phyloP scores from a whole-genome alignment of 2,113 vertebrate species.

The Eptesicus fuscus region DNA sequence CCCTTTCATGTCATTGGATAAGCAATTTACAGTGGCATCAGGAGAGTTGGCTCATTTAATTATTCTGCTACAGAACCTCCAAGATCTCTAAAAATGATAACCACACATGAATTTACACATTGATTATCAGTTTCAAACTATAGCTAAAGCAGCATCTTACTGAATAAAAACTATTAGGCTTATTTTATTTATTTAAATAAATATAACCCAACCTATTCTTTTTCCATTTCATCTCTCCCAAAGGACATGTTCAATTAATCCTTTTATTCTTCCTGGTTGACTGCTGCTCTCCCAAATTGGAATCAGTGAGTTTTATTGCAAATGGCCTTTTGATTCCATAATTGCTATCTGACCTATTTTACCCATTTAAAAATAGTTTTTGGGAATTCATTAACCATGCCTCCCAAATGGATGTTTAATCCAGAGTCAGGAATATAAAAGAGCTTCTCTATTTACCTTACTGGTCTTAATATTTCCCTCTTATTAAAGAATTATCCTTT shows the following conservation, averaged over 20 bases:
- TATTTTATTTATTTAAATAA: conserved; percentile 57
- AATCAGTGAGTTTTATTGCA: conserved; percentile 56
- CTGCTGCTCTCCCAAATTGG: conserved; percentile 70
- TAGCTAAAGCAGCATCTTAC: conserved; percentile 50
- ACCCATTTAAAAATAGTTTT: conserved; percentile 60
- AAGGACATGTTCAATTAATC: conserved; percentile 71
- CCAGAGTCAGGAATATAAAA: conserved; percentile 67
- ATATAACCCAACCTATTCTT: conserved; percentile 55
- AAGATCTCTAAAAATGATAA: conserved; percentile 50
- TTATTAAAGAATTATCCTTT: conserved; percentile 53
- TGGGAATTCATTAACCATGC: conserved; percentile 59
- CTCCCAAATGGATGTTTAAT: conserved; percentile 57
- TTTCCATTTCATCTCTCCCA: conserved; percentile 49
- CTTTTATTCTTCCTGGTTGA: conserved; percentile 70
- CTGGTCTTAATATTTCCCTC: conserved; percentile 51
- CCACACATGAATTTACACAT: conserved; percentile 31
- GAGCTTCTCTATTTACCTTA: conserved; percentile 48
- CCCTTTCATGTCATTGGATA: conserved; percentile 25
- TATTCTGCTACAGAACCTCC: conserved; percentile 25
- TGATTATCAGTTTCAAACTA: conserved; percentile 47
- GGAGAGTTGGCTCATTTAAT: conserved; percentile 10
- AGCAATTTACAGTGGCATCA: conserved; percentile 37
- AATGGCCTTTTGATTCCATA: conserved; percentile 65
- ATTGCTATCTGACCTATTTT: conserved; percentile 62
- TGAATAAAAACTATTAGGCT: conserved; percentile 60